Conservation (phyloP, 2,113 vertebrate genomes). For the Smithornis capensis region DNA sequence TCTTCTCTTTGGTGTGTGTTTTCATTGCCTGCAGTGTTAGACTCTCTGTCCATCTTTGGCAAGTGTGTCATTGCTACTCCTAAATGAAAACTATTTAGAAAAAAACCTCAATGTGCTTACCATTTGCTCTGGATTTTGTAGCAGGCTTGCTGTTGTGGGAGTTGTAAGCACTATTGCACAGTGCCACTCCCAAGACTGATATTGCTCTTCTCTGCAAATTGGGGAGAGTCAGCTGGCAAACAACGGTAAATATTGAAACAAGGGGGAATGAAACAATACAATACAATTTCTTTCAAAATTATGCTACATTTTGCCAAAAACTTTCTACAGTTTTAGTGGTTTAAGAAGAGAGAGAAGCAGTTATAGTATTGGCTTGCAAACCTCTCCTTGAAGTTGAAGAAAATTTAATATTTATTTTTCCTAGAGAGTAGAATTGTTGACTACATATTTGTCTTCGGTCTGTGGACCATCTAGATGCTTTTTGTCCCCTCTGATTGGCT, state of each 20-base stretch:
- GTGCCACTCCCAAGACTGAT: not conserved
- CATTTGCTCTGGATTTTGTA: not conserved
- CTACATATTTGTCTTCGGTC: not conserved
- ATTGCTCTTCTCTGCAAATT: not conserved
- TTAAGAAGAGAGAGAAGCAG: not conserved
- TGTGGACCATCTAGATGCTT: not conserved
- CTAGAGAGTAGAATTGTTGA: not conserved
- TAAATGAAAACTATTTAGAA: not conserved
- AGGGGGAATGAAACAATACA: not conserved
- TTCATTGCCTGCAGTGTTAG: fast-evolving
- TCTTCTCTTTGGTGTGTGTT: not conserved
- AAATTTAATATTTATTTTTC: not conserved
- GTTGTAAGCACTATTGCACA: not conserved
- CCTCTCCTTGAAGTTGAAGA: not conserved
- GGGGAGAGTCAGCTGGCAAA: not conserved
- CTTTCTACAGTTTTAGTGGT: not conserved
- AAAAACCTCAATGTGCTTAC: not conserved
- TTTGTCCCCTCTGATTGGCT: not conserved
- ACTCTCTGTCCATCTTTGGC: not conserved
- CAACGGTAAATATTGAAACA: not conserved
- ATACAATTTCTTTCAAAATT: not conserved
- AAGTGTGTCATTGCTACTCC: not conserved
- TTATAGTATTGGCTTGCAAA: not conserved
- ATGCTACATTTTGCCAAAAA: not conserved
- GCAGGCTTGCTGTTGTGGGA: not conserved